Evolutionary conservation across 2,888 invertebrate species (phyloP).

Genomic region (Ectobius pallidus): DNA sequence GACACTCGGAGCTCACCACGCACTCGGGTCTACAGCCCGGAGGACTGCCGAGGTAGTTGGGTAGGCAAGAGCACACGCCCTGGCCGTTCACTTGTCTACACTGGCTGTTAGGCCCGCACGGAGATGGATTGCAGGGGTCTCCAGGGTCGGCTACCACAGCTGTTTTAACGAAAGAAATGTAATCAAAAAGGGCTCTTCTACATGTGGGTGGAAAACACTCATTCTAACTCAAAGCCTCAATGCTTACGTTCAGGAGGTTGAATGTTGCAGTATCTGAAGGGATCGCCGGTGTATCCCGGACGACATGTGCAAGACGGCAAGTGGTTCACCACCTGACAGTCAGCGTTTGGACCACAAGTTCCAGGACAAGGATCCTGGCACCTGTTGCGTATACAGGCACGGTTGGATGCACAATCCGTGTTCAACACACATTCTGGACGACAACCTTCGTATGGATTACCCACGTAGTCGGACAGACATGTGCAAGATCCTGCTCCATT

Average conservation of each 20-base stretch:
- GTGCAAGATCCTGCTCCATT: slow-evolving; percentile 66
- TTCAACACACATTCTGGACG: slow-evolving; percentile 75
- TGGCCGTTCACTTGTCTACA: slow-evolving; percentile 66
- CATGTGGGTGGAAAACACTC: background rate
- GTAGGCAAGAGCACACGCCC: slow-evolving; percentile 70
- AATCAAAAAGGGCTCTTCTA: background rate
- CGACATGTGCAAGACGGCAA: slow-evolving; percentile 69
- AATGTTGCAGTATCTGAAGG: slow-evolving; percentile 60
- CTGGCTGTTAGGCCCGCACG: slow-evolving; percentile 70
- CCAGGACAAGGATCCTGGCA: slow-evolving; percentile 79
- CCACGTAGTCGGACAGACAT: slow-evolving; percentile 54
- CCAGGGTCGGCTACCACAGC: slow-evolving; percentile 68
- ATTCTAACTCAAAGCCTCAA: background rate
- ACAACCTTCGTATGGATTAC: slow-evolving; percentile 77
- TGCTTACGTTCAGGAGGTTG: slow-evolving; percentile 38
- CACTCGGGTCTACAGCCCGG: slow-evolving; percentile 55
- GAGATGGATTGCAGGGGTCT: slow-evolving; percentile 68
- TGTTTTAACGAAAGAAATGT: background rate
- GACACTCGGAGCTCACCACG: slow-evolving; percentile 51
- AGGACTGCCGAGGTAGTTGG: slow-evolving; percentile 65
- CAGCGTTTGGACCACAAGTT: slow-evolving; percentile 74
- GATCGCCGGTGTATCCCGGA: slow-evolving; percentile 67
- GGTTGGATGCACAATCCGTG: slow-evolving; percentile 71
- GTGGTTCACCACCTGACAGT: slow-evolving; percentile 68
- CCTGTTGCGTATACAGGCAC: slow-evolving; percentile 77